These are phyloP conservation scores for Spea bombifrons DNA, from an alignment of 2,113 vertebrate genomes.

Conservation along the genomic window DNA sequence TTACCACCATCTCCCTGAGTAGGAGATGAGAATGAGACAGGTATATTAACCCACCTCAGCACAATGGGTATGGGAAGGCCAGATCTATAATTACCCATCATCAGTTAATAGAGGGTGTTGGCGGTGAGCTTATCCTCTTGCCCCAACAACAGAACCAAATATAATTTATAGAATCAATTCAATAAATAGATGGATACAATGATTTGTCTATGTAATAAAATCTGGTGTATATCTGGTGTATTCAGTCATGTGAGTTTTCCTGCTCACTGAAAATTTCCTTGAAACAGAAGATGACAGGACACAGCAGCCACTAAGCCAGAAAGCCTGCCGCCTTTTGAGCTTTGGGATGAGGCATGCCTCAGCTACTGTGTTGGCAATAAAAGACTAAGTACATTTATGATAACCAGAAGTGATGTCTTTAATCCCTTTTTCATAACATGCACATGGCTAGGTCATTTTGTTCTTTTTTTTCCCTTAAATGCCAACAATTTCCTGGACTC, in stretches of 20 bases:
- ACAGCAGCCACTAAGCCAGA: neutral
- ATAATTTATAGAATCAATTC: too few species aligned
- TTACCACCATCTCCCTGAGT: too few species aligned
- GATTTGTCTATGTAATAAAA: too few species aligned
- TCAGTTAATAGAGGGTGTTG: too few species aligned
- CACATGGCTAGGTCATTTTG: neutral
- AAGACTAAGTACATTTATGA: neutral
- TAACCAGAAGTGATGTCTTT: neutral
- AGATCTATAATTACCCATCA: too few species aligned
- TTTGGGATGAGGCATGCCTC: neutral
- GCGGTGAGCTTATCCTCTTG: too few species aligned
- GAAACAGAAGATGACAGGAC: neutral
- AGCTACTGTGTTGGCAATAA: neutral
- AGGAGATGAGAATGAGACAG: too few species aligned
- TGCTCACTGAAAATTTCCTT: fast-evolving
- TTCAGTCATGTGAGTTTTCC: neutral
- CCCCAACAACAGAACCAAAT: too few species aligned
- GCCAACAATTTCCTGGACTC: conserved; percentile 15
- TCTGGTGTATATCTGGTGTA: too few species aligned
- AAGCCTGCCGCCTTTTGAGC: neutral
- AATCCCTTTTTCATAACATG: neutral
- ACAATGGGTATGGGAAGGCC: too few species aligned
- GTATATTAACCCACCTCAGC: too few species aligned
- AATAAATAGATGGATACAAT: too few species aligned
- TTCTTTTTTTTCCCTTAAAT: neutral